phyloP scores from a whole-genome alignment of 2,888 invertebrate species.

The Volucella bombylans region DNA sequence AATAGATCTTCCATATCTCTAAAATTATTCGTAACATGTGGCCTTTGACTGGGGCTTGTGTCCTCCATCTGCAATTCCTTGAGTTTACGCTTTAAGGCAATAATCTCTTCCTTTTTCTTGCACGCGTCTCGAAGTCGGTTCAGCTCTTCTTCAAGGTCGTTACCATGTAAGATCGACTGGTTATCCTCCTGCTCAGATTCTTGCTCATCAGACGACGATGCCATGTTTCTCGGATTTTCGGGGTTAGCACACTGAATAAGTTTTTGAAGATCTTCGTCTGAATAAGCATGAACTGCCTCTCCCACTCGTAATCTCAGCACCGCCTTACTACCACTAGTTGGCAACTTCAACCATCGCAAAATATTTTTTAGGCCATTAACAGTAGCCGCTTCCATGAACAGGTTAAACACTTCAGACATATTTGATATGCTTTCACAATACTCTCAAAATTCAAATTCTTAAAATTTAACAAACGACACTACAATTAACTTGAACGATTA shows the following conservation, averaged over 20 bases:
- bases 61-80: slow-evolving; percentile 28
- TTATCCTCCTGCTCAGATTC: slow-evolving; percentile 19
- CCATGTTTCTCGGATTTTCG: not conserved
- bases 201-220: slow-evolving; percentile 6
- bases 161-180: not conserved
- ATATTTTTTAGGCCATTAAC: no score
- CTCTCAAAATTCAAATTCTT: no score
- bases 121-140: slow-evolving; percentile 31
- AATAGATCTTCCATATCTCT: slow-evolving; percentile 56
- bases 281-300: slow-evolving; percentile 9
- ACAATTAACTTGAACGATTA: no score
- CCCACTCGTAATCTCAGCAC: not conserved
- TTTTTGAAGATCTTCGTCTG: slow-evolving; percentile 9
- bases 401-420: no score
- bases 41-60: slow-evolving; percentile 5
- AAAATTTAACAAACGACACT: no score
- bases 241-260: not conserved
- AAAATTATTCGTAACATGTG: slow-evolving; percentile 35
- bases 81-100: slow-evolving; percentile 17
- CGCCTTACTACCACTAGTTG: no score
- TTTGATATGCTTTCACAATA: no score
- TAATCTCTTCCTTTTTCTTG: slow-evolving; percentile 36
- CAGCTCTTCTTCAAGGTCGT: slow-evolving; percentile 30
- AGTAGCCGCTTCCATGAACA: no score
- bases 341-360: no score